These are phyloP conservation scores for Psilopsiagon aymara DNA, from an alignment of 2,113 vertebrate genomes.

Conservation along the genomic window DNA sequence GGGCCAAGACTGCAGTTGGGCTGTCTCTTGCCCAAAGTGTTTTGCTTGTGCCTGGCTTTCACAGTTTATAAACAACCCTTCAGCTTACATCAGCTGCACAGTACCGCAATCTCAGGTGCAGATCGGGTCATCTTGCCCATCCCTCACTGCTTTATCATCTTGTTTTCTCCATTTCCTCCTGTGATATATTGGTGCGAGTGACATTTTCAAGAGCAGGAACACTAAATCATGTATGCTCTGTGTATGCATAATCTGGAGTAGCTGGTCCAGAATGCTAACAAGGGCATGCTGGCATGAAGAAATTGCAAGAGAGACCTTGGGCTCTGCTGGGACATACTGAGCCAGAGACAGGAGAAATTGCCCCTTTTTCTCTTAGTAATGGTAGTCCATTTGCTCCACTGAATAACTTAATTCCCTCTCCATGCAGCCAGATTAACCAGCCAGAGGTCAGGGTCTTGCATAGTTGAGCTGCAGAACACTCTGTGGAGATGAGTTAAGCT, in stretches of 20 bases:
- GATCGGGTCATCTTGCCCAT: neutral
- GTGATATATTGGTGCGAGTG: neutral
- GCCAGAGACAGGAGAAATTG: neutral
- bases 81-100: rapidly evolving
- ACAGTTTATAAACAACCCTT: neutral
- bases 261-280: neutral
- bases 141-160: conserved; percentile 28
- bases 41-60: neutral
- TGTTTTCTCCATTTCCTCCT: neutral
- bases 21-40: neutral
- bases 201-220: neutral
- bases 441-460: neutral
- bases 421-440: neutral
- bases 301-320: neutral
- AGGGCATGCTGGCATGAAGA: neutral
- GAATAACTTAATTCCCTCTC: neutral
- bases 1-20: neutral
- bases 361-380: neutral
- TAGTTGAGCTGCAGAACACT: neutral
- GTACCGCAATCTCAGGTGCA: neutral
- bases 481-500: neutral
- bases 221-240: conserved; percentile 9
- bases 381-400: neutral
- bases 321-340: neutral
- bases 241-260: neutral